Evolutionary conservation across 2,888 invertebrate genomes (phyloP).

Genomic region (Hedya salicella): DNA sequence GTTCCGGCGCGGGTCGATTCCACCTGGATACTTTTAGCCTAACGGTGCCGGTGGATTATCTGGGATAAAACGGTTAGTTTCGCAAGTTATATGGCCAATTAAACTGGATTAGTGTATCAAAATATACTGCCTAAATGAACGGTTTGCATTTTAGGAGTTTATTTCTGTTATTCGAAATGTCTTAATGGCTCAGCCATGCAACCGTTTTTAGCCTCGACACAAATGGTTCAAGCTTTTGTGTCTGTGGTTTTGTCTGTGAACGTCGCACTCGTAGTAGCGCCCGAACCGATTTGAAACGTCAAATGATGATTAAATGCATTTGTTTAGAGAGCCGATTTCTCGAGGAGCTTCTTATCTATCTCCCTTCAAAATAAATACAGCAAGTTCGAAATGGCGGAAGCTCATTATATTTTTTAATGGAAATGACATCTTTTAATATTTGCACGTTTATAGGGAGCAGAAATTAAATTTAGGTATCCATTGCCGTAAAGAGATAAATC

Average conservation of each 20-base stretch:
- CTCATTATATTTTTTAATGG: background rate
- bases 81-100: conserved; percentile 21
- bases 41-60: conserved; percentile 23
- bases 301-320: too few relatives aligned
- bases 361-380: too few relatives aligned
- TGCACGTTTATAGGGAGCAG: background rate
- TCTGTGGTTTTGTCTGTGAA: too few relatives aligned
- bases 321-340: too few relatives aligned
- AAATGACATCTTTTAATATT: background rate
- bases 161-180: too few relatives aligned
- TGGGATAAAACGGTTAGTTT: conserved; percentile 26
- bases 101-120: conserved; percentile 17
- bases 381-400: too few relatives aligned
- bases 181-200: too few relatives aligned
- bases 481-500: conserved; percentile 26
- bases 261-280: too few relatives aligned
- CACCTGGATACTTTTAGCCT: conserved; percentile 23
- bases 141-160: background rate
- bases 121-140: conserved; percentile 1
- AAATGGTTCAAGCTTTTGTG: too few relatives aligned
- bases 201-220: too few relatives aligned
- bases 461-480: background rate
- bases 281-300: too few relatives aligned
- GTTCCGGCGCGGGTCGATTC: conserved; percentile 22
- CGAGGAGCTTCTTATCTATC: too few relatives aligned